Evolutionary conservation across 1,140 invertebrate species (phyloP), one percentile per base, ranked within the genome.

Genomic region (Drosophila lini): DNA sequence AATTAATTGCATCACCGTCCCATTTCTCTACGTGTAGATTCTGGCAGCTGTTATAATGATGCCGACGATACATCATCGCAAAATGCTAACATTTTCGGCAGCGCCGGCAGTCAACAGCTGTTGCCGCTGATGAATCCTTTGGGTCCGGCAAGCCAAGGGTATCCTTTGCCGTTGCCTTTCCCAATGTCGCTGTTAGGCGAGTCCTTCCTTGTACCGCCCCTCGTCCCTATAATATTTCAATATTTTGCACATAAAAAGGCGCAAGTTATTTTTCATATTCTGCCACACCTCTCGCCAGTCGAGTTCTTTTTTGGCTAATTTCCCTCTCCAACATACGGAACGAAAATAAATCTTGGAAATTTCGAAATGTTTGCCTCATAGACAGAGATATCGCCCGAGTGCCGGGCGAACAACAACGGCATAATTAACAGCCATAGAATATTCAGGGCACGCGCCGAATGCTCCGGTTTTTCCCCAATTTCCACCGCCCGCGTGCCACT

Each of bases 111-210:
- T 80, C 84, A 88, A 78, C 84, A 89, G 84, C 84, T 89, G 84
- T 89, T 88, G 74, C 84, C 84, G 69, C 84, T 89, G 84, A 89
- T 89, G 84, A 89, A 89, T 89, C 84, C 84, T 89, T 89, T 89
- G 84, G 80, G 84, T 89, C 85, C 84, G 70, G 78, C 69, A 13
- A 64, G 44, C 34, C 64, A 77, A 61, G 63, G 63, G 56, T 56
- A 77, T 77, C 64, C 74, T 89, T 75, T 53, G 62, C 56, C 53
- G 75, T 57, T 47, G 60, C 34, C 56, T 38, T 45, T 52, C 6
- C 50, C 50, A 52, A 52, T 45, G 42, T 34, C 28, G 25, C 52
- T 42, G 38, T 40, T 52, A 36, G 38, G 8, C 34, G 19, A 13
- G 60, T 42, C 42, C 48, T n/a, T 19, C 38, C 31, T 38, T 9